Evolutionary conservation across 2,113 vertebrate species (phyloP).

Genomic region (Pagrus major): DNA sequence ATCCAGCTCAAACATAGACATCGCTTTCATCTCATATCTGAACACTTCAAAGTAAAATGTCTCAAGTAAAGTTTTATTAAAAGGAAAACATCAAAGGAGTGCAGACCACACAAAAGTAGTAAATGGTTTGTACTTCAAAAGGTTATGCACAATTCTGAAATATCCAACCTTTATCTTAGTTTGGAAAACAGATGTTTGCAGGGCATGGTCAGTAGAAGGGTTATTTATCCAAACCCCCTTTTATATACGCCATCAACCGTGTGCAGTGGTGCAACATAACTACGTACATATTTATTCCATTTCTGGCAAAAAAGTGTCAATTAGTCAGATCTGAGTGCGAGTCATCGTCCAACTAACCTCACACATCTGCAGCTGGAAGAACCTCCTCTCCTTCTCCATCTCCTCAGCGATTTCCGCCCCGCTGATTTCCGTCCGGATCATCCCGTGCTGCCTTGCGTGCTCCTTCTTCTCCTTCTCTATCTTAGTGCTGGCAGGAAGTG

Average conservation of each 20-base stretch:
- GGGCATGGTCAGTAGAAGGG: not conserved
- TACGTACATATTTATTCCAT: no score
- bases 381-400: conserved; percentile 97
- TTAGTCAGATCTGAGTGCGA: not conserved
- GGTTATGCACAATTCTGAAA: not conserved
- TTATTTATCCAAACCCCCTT: not conserved
- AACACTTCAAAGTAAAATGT: conserved; percentile 46
- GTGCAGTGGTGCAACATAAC: no score
- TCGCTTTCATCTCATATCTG: conserved; percentile 32
- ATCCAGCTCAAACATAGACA: conserved; percentile 27
- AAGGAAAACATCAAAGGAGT: conserved; percentile 26
- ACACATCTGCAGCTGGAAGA: conserved; percentile 99
- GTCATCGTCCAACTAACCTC: conserved; percentile 84
- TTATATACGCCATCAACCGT: not conserved
- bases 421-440: conserved; percentile 98
- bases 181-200: not conserved
- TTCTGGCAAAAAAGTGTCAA: no score
- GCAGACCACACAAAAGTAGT: conserved; percentile 3
- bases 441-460: conserved; percentile 95
- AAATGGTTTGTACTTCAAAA: conserved; percentile 40
- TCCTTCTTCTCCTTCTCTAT: conserved; percentile 99
- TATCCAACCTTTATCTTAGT: not conserved
- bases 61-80: conserved; percentile 26
- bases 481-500: conserved; percentile 88
- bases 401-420: conserved; percentile 98